Percentiles rank a stretch among this genome's conserved stretches.
Evolutionary conservation across 30 jellyfish, hydroid and myxozoan genomes (phyloP).

Genomic region (Clytia hemisphaerica): DNA sequence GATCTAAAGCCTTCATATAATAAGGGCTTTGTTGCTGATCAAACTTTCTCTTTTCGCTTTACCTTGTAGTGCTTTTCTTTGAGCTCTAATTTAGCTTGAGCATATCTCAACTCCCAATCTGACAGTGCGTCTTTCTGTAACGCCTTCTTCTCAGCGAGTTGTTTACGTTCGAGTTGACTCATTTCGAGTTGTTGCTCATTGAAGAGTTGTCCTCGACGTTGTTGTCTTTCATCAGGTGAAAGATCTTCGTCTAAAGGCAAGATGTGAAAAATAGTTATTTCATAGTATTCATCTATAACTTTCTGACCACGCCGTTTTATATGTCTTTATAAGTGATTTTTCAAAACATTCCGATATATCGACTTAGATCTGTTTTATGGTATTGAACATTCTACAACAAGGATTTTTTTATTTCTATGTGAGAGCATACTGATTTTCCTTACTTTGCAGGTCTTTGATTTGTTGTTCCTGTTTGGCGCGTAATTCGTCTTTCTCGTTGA

Average conservation of each 20-base stretch:
- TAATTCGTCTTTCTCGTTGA: slow-evolving; percentile 63
- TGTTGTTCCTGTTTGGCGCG: slow-evolving; percentile 68
- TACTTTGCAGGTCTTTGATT: slow-evolving; percentile 62
- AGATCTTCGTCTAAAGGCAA: no score
- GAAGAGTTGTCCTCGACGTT: slow-evolving; percentile 66
- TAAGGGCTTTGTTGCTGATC: not conserved
- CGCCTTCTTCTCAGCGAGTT: slow-evolving; percentile 64
- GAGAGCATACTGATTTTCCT: no score
- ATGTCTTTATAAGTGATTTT: no score
- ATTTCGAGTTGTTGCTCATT: slow-evolving; percentile 83
- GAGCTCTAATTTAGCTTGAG: slow-evolving; percentile 81
- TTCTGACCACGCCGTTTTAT: no score
- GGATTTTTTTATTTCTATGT: no score
- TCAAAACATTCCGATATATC: no score
- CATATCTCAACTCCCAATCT: slow-evolving; percentile 89
- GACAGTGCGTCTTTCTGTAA: slow-evolving; percentile 63
- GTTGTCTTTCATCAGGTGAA: slow-evolving; percentile 84
- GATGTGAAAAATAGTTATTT: no score
- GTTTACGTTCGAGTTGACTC: slow-evolving; percentile 64
- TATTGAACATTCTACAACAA: no score
- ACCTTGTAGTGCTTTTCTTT: slow-evolving; percentile 89
- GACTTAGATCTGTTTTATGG: no score
- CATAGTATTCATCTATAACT: no score
- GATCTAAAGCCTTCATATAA: not conserved
- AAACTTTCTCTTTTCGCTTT: no score